phyloP scores from a whole-genome alignment of 1,140 invertebrate genomes.

The Tetramorium parvispinum region DNA sequence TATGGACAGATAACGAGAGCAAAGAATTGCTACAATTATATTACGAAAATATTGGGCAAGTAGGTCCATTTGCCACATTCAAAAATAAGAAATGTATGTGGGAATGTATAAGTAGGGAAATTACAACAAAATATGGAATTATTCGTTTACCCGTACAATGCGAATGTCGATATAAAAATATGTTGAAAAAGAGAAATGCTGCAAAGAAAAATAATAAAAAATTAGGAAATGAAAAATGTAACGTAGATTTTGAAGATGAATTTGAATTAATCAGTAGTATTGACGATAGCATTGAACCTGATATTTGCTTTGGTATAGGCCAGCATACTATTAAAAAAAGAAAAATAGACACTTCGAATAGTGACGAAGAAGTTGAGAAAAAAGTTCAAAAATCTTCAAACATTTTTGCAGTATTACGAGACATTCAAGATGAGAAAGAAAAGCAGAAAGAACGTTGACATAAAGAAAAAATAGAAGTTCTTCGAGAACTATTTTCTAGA shows the following conservation, averaged over 20 bases:
- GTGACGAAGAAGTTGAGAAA: not conserved
- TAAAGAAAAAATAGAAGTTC: constrained; percentile 5
- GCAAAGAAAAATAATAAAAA: constrained; percentile 29
- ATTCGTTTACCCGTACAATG: not conserved
- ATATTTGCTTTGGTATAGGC: not conserved
- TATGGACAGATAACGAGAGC: not conserved
- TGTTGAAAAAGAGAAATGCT: constrained; percentile 1
- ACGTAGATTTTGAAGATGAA: constrained; percentile 10
- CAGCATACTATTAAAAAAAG: constrained; percentile 1
- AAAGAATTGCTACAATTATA: not conserved
- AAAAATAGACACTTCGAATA: not conserved
- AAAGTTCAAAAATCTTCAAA: not conserved
- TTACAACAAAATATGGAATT: not conserved
- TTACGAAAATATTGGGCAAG: constrained; percentile 1
- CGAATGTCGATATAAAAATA: constrained; percentile 21
- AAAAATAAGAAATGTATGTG: constrained; percentile 18
- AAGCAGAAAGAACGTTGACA: not conserved
- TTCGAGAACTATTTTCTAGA: not conserved
- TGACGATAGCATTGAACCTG: constrained; percentile 5
- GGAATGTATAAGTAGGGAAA: not conserved
- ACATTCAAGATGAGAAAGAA: not conserved
- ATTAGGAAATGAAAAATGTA: not conserved
- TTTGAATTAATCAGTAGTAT: constrained; percentile 16
- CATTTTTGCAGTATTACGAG: not conserved
- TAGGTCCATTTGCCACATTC: not conserved